Evolutionary conservation across 2,797 vertebrate genomes (phyloP).

Genomic region (Chiroxiphia lanceolata): DNA sequence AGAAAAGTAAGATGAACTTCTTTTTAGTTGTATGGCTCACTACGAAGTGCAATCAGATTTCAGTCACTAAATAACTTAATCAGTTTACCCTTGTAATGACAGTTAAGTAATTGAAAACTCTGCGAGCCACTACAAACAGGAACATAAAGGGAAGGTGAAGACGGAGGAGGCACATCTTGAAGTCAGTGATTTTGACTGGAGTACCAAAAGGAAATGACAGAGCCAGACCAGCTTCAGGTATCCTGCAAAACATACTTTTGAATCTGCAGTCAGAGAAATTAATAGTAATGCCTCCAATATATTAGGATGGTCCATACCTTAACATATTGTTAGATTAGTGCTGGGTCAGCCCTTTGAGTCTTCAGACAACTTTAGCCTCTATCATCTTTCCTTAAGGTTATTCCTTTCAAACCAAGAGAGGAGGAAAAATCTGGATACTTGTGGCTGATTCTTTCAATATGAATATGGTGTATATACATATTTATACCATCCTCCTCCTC

Average conservation of each 20-base stretch:
- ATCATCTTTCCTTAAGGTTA: background rate
- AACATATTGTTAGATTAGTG: background rate
- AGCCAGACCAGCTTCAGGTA: background rate
- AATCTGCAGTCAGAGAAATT: background rate
- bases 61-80: background rate
- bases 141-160: background rate
- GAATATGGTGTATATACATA: constrained; percentile 6
- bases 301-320: background rate
- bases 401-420: background rate
- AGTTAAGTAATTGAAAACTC: background rate
- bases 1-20: background rate
- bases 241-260: background rate
- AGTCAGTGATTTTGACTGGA: background rate
- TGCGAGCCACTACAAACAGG: background rate
- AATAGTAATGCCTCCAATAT: background rate
- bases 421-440: background rate
- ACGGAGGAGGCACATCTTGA: background rate
- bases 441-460: background rate
- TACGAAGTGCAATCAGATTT: background rate
- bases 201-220: background rate
- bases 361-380: background rate
- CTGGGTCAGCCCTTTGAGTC: background rate
- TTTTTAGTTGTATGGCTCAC: background rate
- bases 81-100: background rate
- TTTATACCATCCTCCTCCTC: constrained; percentile 37